phyloP scores from a whole-genome alignment of 2,888 invertebrate species.

The Pantelozetes paolii region DNA sequence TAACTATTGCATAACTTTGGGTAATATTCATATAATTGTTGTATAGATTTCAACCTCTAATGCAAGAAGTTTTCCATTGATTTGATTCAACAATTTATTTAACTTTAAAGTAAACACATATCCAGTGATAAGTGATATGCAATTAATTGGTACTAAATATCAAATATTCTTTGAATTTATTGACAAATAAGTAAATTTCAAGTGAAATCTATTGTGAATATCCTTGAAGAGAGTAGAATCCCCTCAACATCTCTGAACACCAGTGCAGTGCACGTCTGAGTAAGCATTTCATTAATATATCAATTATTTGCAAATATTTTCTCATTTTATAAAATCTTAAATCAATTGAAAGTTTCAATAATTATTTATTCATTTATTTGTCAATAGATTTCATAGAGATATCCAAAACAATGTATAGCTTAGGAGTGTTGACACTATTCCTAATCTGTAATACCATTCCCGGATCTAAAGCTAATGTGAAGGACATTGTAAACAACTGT shows the following conservation, averaged over 20 bases:
- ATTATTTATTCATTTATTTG: too few relatives aligned
- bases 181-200: too few relatives aligned
- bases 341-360: too few relatives aligned
- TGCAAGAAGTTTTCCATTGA: conserved; percentile 11
- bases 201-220: neutral
- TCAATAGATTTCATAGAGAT: too few relatives aligned
- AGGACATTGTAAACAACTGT: neutral
- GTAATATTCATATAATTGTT: neutral
- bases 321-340: too few relatives aligned
- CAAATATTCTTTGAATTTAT: neutral
- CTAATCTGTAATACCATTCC: neutral
- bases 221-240: neutral
- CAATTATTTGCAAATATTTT: too few relatives aligned
- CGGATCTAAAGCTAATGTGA: neutral
- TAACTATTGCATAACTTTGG: neutral
- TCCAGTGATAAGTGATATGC: neutral
- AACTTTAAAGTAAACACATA: neutral
- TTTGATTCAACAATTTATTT: neutral
- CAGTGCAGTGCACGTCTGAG: too few relatives aligned
- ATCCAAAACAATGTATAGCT: too few relatives aligned
- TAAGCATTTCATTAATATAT: too few relatives aligned
- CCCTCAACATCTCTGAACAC: neutral
- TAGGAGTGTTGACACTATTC: neutral
- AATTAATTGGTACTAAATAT: neutral
- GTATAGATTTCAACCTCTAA: neutral